phyloP scores from a whole-genome alignment of 2,113 vertebrate species.

The Lasiurus borealis region DNA sequence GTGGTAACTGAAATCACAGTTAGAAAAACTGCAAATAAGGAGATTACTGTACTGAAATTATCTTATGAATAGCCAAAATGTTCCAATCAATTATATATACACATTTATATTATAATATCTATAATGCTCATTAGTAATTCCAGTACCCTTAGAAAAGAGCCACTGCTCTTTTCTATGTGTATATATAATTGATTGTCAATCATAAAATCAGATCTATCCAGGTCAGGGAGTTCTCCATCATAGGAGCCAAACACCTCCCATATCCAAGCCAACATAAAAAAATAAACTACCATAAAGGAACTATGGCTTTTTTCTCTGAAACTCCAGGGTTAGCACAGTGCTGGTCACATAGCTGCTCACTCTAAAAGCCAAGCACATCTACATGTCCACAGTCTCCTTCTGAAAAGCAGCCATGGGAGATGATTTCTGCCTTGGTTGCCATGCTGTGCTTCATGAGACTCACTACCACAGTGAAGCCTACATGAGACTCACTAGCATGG shows the following conservation, averaged over 20 bases:
- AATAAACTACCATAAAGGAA: neutral
- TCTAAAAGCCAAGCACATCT: neutral
- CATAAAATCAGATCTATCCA: neutral
- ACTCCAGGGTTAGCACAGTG: neutral
- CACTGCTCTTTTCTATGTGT: too few relatives aligned
- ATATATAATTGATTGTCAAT: too few relatives aligned
- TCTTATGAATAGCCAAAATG: neutral
- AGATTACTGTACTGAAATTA: neutral
- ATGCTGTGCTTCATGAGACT: neutral
- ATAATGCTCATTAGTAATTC: neutral
- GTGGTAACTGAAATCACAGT: neutral
- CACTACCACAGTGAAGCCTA: neutral
- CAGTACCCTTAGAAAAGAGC: neutral
- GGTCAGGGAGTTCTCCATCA: neutral
- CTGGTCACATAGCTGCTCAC: neutral
- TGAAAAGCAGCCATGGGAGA: neutral
- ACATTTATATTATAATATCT: neutral
- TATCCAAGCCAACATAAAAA: neutral
- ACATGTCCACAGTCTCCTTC: neutral
- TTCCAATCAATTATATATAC: slow-evolving; percentile 9
- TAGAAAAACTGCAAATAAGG: neutral
- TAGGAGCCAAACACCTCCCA: neutral
- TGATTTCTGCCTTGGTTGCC: neutral
- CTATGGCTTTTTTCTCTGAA: neutral
- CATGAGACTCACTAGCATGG: too few relatives aligned